These are phyloP conservation scores for Drosophila kepulauana DNA, from an alignment of 1,140 invertebrate genomes.

Conservation along the genomic window DNA sequence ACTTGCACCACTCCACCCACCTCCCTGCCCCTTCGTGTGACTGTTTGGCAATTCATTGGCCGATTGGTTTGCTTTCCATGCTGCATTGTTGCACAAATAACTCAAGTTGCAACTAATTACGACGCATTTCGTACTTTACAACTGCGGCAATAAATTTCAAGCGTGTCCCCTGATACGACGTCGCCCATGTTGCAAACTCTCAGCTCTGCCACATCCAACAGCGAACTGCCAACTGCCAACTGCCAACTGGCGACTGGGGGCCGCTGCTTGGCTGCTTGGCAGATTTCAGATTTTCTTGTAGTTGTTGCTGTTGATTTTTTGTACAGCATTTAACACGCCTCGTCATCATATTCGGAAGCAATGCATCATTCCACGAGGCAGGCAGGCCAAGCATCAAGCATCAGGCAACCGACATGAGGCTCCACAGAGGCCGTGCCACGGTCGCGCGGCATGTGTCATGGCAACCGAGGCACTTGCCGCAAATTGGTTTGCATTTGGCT, in stretches of 20 bases:
- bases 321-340: slow-evolving; percentile 69
- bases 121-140: slow-evolving; percentile 81
- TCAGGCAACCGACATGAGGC: neutral
- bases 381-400: slow-evolving; percentile 23
- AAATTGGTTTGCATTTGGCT: slow-evolving; percentile 79
- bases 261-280: slow-evolving; percentile 31
- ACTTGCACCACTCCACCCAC: neutral
- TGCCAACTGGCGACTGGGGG: slow-evolving; percentile 45
- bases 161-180: slow-evolving; percentile 78
- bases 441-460: slow-evolving; percentile 72
- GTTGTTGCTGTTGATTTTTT: slow-evolving; percentile 17
- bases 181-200: slow-evolving; percentile 53
- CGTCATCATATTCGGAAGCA: slow-evolving; percentile 83
- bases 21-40: neutral
- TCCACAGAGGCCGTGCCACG: slow-evolving; percentile 36
- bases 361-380: slow-evolving; percentile 72
- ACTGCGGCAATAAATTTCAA: slow-evolving; percentile 81
- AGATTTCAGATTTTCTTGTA: slow-evolving; percentile 56
- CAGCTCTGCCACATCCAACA: slow-evolving; percentile 4
- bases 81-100: slow-evolving; percentile 82
- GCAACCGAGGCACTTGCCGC: slow-evolving; percentile 78
- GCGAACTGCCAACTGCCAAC: neutral
- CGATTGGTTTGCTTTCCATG: slow-evolving; percentile 37
- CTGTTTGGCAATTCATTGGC: slow-evolving; percentile 29
- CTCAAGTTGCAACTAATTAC: slow-evolving; percentile 84